Evolutionary conservation across 1,140 invertebrate genomes (phyloP).

Genomic region (Rhysida immarginata): DNA sequence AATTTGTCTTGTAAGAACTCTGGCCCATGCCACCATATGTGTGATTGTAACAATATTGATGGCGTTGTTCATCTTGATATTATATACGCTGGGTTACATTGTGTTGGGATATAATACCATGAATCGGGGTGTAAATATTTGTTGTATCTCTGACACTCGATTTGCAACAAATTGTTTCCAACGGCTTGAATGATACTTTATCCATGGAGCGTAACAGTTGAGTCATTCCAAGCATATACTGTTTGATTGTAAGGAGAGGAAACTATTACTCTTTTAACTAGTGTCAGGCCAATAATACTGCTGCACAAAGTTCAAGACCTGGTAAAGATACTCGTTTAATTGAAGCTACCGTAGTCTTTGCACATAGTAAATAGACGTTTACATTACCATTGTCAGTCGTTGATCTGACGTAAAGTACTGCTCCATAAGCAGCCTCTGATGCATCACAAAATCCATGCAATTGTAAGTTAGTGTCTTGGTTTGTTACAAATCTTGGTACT

Average conservation of each 20-base stretch:
- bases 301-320: conserved; percentile 8
- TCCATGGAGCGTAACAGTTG: conserved; percentile 26
- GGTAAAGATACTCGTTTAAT: conserved; percentile 8
- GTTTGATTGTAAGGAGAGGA: neutral
- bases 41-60: neutral
- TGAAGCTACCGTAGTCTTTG: conserved; percentile 12
- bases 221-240: conserved; percentile 24
- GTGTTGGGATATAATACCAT: conserved; percentile 16
- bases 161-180: conserved; percentile 31
- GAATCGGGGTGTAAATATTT: conserved; percentile 3
- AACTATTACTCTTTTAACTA: neutral
- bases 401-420: conserved; percentile 10
- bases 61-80: neutral
- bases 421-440: conserved; percentile 11
- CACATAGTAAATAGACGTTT: neutral
- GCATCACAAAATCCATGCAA: conserved; percentile 15
- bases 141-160: conserved; percentile 26
- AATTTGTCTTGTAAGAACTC: neutral
- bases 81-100: conserved; percentile 16
- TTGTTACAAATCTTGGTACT: neutral
- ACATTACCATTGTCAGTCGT: neutral
- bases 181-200: conserved; percentile 19
- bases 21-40: neutral
- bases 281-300: neutral
- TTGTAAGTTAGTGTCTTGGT: neutral